phyloP scores from a whole-genome alignment of 2,888 invertebrate species.

The Chalcis sispes region DNA sequence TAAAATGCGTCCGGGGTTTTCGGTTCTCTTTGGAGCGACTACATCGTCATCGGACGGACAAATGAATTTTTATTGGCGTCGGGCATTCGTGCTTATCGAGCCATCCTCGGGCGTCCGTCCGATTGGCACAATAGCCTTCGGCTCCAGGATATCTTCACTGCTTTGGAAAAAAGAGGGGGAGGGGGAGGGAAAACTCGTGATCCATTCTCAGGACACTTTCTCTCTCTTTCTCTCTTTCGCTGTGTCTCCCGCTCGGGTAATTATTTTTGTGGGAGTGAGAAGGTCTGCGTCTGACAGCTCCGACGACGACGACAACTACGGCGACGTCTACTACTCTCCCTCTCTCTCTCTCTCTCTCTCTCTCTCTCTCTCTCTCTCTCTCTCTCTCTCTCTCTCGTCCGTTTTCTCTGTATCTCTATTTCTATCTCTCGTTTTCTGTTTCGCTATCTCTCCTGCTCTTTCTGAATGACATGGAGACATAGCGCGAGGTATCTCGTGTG shows the following conservation, averaged over 20 bases:
- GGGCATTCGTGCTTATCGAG: constrained; percentile 68
- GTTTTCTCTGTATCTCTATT: background rate
- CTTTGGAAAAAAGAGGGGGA: too few relatives aligned
- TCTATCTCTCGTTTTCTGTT: constrained; percentile 1
- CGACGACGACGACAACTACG: constrained; percentile 55
- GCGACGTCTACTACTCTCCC: too few relatives aligned
- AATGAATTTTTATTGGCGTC: constrained; percentile 73
- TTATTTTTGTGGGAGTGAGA: constrained; percentile 74
- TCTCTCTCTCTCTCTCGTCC: background rate
- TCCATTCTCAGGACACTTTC: background rate
- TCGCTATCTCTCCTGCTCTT: too few relatives aligned
- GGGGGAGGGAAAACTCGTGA: constrained; percentile 20
- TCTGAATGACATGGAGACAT: too few relatives aligned
- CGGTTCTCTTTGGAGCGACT: too few relatives aligned
- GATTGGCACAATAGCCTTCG: constrained; percentile 70
- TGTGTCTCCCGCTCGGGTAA: constrained; percentile 62
- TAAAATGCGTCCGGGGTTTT: too few relatives aligned
- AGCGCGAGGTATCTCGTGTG: too few relatives aligned
- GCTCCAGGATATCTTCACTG: constrained; percentile 55
- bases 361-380: too few relatives aligned
- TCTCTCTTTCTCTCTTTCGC: constrained; percentile 17
- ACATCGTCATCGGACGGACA: constrained; percentile 58
- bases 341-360: constrained; percentile 19
- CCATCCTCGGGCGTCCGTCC: constrained; percentile 61
- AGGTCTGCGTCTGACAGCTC: constrained; percentile 70